phyloP scores from a whole-genome alignment of 2,888 invertebrate species.

The Dorcus hopei region DNA sequence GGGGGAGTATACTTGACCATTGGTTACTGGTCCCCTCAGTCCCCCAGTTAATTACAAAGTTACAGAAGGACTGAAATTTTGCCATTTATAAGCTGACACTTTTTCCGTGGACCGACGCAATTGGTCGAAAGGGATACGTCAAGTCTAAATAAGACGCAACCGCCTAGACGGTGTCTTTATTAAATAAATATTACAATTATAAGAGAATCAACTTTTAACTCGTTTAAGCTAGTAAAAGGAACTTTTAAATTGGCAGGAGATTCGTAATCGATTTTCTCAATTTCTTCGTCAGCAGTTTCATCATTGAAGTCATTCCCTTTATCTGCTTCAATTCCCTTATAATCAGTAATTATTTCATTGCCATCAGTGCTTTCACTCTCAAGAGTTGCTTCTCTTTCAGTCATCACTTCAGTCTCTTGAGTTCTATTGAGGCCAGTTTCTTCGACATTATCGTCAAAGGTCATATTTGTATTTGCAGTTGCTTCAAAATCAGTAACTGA shows the following conservation, averaged over 20 bases:
- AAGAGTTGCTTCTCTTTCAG: no score
- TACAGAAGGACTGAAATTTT: no score
- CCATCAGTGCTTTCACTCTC: background rate
- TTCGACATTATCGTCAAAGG: background rate
- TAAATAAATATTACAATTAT: background rate
- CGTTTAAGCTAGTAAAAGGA: background rate
- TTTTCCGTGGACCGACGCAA: no score
- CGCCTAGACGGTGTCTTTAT: no score
- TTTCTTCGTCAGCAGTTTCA: background rate
- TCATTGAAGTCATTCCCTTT: background rate
- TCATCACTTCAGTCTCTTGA: background rate
- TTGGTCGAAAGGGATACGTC: no score
- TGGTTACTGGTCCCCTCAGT: no score
- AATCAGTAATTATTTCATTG: background rate
- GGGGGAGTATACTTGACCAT: no score
- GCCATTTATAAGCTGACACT: no score
- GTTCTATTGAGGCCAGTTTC: background rate
- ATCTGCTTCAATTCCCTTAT: background rate
- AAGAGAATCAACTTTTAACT: background rate
- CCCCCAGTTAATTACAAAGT: no score
- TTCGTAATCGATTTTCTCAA: background rate
- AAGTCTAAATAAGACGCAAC: no score
- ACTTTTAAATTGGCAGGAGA: background rate
- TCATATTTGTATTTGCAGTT: background rate
- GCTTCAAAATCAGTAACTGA: background rate